Percentiles rank a stretch among this genome's conserved stretches.
Conservation (phyloP, 1,140 invertebrate genomes). For the Zaprionus ornatus region DNA sequence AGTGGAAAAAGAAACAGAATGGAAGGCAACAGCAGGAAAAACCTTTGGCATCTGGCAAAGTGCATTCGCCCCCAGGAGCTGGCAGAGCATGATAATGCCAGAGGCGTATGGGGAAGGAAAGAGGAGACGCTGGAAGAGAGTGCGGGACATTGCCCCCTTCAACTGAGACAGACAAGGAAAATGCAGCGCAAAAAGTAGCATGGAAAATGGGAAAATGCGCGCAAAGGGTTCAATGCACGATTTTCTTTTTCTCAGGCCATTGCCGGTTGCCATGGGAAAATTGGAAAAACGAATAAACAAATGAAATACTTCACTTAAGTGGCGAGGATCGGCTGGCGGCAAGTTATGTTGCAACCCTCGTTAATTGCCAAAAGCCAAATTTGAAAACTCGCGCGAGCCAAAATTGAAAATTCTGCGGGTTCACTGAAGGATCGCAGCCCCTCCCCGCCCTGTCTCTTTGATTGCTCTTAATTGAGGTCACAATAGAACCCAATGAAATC, state of each 20-base stretch:
- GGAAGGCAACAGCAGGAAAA: slow-evolving; percentile 53
- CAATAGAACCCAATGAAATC: slow-evolving; percentile 29
- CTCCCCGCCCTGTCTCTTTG: background rate
- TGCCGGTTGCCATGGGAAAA: slow-evolving; percentile 66
- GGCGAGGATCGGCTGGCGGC: slow-evolving; percentile 55
- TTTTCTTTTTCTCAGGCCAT: slow-evolving; percentile 50
- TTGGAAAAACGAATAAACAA: slow-evolving; percentile 43
- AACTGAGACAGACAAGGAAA: slow-evolving; percentile 21
- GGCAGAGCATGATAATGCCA: slow-evolving; percentile 42
- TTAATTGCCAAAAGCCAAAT: slow-evolving; percentile 45
- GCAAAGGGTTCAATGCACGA: slow-evolving; percentile 77
- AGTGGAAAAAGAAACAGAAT: background rate
- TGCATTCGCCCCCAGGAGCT: slow-evolving; percentile 76
- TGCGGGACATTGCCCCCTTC: slow-evolving; percentile 44
- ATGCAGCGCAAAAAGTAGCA: slow-evolving; percentile 22
- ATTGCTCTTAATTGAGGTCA: slow-evolving; percentile 67
- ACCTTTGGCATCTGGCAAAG: slow-evolving; percentile 67
- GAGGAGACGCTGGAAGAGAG: background rate
- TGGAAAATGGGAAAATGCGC: slow-evolving; percentile 56
- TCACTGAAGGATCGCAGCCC: slow-evolving; percentile 45
- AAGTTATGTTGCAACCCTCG: slow-evolving; percentile 34
- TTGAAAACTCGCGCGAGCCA: slow-evolving; percentile 35
- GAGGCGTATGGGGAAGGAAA: slow-evolving; percentile 27
- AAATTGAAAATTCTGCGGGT: slow-evolving; percentile 59
- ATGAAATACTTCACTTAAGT: slow-evolving; percentile 1